A percentile compares a stretch with the other conserved stretches of the same genome.
Conservation (phyloP, 53 echinoderm and acorn worm species). For the Glandiceps talaboti region DNA sequence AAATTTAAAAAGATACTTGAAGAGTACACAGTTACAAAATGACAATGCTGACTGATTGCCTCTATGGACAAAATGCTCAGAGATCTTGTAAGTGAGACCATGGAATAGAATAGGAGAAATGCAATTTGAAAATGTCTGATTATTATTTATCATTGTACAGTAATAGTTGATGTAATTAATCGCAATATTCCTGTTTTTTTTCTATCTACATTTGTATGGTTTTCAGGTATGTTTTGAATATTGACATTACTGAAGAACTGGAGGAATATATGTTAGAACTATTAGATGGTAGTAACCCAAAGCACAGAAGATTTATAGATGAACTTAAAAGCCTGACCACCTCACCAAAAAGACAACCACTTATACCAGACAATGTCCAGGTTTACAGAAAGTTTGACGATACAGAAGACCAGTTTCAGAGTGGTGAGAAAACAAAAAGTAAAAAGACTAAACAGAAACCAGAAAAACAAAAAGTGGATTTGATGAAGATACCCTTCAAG, state of each 20-base stretch:
- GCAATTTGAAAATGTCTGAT: no score
- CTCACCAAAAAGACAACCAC: background rate
- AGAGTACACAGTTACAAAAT: no score
- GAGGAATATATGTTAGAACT: conserved; percentile 27
- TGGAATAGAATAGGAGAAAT: no score
- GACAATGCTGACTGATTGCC: no score
- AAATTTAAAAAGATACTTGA: no score
- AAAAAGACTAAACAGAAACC: conserved; percentile 9
- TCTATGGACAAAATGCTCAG: no score
- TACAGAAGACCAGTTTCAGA: conserved; percentile 3
- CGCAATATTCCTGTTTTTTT: no score
- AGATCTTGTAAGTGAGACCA: no score
- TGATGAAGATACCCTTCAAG: background rate
- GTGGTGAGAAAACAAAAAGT: conserved; percentile 11
- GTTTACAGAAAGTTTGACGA: conserved; percentile 24
- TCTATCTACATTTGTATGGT: no score
- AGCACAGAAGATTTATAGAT: conserved; percentile 9
- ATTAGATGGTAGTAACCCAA: conserved; percentile 22
- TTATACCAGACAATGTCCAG: conserved; percentile 20
- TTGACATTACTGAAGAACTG: conserved; percentile 22
- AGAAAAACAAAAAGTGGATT: conserved; percentile 13
- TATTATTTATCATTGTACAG: no score
- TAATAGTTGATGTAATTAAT: no score
- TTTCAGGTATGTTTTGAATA: conserved; percentile 20
- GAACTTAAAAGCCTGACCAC: conserved; percentile 11